These are phyloP conservation scores for Ophiothrix spiculata DNA, from an alignment of 35 echinoderm and acorn worm species.

Conservation along the genomic window DNA sequence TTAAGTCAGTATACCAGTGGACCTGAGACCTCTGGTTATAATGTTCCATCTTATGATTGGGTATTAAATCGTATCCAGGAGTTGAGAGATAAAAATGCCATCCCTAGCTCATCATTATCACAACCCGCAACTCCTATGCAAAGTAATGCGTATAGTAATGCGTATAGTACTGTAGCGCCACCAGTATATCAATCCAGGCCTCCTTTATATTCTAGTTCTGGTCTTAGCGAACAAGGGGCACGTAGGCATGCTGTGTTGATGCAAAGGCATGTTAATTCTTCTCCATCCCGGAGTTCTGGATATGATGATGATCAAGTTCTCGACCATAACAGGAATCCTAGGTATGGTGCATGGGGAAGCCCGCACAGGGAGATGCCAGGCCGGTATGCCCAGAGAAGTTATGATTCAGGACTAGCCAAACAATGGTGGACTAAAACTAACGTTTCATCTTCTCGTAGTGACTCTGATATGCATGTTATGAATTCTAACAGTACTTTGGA, in stretches of 20 bases:
- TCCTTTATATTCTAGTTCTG: conserved; percentile 4
- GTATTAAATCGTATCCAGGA: conserved; percentile 72
- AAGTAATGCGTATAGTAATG: no score
- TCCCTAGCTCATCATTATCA: neutral
- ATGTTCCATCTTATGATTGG: conserved; percentile 81
- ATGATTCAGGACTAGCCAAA: neutral
- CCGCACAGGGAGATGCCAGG: conserved; percentile 5
- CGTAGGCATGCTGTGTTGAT: conserved; percentile 7
- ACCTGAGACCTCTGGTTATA: conserved; percentile 2
- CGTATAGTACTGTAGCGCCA: neutral
- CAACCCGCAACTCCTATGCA: no score
- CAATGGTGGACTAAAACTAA: neutral
- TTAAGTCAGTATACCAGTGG: neutral
- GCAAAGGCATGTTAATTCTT: conserved; percentile 2
- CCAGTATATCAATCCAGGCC: neutral
- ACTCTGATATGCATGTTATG: neutral
- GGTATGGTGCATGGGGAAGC: neutral
- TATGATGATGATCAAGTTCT: conserved; percentile 4
- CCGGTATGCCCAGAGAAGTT: conserved; percentile 1
- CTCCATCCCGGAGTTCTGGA: neutral
- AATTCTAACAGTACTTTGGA: conserved; percentile 29
- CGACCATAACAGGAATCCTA: conserved; percentile 1
- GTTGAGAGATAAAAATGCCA: conserved; percentile 29
- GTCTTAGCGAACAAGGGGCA: neutral
- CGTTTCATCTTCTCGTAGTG: conserved; percentile 8